Evolutionary conservation across 1,140 invertebrate genomes (phyloP), one percentile per base, ranked within the genome.

Genomic region (Magallana ariakensis): DNA sequence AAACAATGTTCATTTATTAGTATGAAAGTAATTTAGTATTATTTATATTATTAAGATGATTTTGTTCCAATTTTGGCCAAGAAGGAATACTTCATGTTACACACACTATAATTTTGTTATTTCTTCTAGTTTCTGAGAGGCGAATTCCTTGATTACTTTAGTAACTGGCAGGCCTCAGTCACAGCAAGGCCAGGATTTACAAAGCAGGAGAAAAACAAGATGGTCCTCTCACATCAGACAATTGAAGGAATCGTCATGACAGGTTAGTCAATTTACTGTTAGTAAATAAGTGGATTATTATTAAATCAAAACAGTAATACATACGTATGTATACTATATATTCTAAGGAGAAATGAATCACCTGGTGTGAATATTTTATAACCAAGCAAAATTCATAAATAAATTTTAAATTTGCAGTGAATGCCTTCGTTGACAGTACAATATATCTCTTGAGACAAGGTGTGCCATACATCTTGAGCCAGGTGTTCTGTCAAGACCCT

Each of bases 401-500:
- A 46, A 2, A 46, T 46, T 46, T 4, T 46, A 4, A 9, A 70
- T 3, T 70, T 70, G n/a, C 62, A 70, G 22, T 22, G 0, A 70
- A 70, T 70, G 19, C 62, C 62, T 70, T 70, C 9, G 26, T 70
- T 22, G 62, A 70, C 6, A 3, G 16, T 19, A 70, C 62, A 19
- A 70, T 7, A 19, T 70, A 26, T 26, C 19, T 70, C 0, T 11
- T 70, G 7, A 6, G 46, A 8, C 75, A 83, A 75, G 81, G 87
- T 22, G 87, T 88, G 11, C 54, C 19, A 22, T 88, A 56, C 55
- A 46, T 88, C 2, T n/a, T 88, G 16, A 86, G 75, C 55, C 84
- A 86, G n/a, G 57, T 13, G 15, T 88, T 86, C 53, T 86, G 87
- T 66, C 87, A 86, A 66, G 87, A 88, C 55, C 87, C 84, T 13